Evolutionary conservation across 2,797 vertebrate genomes (phyloP), one percentile per base, ranked within the genome.

Genomic region (Dendrocincla tyrannina): DNA sequence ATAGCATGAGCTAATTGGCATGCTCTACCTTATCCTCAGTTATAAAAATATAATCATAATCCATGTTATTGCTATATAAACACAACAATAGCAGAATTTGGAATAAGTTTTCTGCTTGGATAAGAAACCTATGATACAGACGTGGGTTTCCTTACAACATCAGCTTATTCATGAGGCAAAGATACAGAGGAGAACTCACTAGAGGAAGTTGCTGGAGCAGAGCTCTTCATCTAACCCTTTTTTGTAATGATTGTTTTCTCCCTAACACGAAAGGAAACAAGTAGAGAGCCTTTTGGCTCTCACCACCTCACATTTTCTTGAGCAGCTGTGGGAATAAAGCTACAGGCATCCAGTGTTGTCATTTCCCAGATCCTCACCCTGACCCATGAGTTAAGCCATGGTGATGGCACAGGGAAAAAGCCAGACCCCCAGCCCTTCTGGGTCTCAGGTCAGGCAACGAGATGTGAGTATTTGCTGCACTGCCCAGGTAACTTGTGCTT

Each of bases 1-100:
- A 69, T 3, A 49, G 30, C 30, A 44, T 63, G 60, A 84, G 24
- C 28, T 96, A 85, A 92, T 81, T 86, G 58, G 22, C 86, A 69
- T 64, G 37, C 33, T 92, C 50, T 77, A 24, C 27, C 37, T 70
- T 78, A 70, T 23, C 59, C 14, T 81, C 58, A 70, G 32, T 35
- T 35, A 75, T 22, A 62, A 78, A 96, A 88, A 78, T 64, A 79
- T 13, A 76, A 62, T 39, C 18, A 20, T 23, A 60, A 55, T 60
- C 67, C n/a, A 25, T 68, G 53, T 49, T 72, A 78, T 23, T 72
- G 20, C 55, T 84, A 8, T 64, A 50, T 50, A 86, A 90, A 75
- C 62, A 75, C 44, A 81, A 67, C 41, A 68, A 49, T 23, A 53
- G 25, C 44, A 72, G 88, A 64, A 81, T 90, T 60, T 68, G 49